Percentiles rank a stretch among this genome's conserved stretches.
Conservation (phyloP, 2,888 invertebrate species). For the Catocala fraxini region DNA sequence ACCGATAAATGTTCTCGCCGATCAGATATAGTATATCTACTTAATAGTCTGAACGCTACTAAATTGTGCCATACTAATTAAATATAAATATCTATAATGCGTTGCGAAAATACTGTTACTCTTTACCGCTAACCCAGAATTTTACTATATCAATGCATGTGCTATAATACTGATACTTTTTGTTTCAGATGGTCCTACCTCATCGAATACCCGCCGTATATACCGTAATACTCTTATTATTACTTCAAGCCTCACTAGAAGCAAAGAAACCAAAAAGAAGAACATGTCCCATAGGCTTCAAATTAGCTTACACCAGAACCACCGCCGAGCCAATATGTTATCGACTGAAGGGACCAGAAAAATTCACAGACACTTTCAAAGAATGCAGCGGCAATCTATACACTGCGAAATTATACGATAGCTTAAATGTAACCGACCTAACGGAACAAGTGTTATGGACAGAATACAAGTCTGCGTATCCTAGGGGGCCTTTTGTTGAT, state of each 20-base stretch:
- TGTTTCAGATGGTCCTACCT: slow-evolving; percentile 68
- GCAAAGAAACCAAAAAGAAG: slow-evolving; percentile 47
- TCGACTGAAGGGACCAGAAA: slow-evolving; percentile 75
- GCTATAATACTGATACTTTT: slow-evolving; percentile 3
- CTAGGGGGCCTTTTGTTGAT: slow-evolving; percentile 79
- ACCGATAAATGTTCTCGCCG: too few relatives aligned
- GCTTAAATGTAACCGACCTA: slow-evolving; percentile 59
- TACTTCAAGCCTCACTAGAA: slow-evolving; percentile 50
- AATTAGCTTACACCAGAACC: slow-evolving; percentile 56
- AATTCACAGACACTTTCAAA: slow-evolving; percentile 68
- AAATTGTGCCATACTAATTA: too few relatives aligned
- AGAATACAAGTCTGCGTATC: slow-evolving; percentile 76
- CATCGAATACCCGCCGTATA: slow-evolving; percentile 47
- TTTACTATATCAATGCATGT: too few relatives aligned
- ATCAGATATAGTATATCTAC: too few relatives aligned
- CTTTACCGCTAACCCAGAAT: too few relatives aligned
- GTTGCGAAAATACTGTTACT: too few relatives aligned
- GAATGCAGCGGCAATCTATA: slow-evolving; percentile 77
- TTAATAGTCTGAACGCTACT: too few relatives aligned
- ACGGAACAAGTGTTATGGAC: slow-evolving; percentile 73
- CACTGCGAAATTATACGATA: slow-evolving; percentile 63
- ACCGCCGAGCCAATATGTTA: slow-evolving; percentile 66
- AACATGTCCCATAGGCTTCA: slow-evolving; percentile 77
- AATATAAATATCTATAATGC: too few relatives aligned
- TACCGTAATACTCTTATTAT: slow-evolving; percentile 53